phyloP scores from a whole-genome alignment of 2,888 invertebrate species.

The Linnaemya tessellans region DNA sequence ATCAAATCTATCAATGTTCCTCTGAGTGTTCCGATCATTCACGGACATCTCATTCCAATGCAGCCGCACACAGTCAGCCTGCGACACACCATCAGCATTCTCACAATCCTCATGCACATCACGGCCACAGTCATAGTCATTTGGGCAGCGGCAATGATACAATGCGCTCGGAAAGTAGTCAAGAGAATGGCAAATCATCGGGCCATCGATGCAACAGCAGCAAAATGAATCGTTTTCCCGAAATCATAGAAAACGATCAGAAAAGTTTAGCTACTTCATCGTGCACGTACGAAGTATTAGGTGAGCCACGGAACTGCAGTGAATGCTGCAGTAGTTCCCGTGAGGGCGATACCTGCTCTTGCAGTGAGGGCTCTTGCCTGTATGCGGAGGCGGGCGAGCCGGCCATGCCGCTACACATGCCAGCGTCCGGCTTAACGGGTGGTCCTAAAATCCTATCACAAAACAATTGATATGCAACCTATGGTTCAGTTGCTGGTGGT shows the following conservation, averaged over 20 bases:
- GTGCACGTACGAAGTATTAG: conserved; percentile 76
- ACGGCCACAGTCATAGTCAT: conserved; percentile 71
- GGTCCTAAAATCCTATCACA: conserved; percentile 66
- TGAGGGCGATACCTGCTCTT: conserved; percentile 86
- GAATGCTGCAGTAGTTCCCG: conserved; percentile 84
- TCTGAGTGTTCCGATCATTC: conserved; percentile 84
- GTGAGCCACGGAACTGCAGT: conserved; percentile 81
- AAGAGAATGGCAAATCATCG: conserved; percentile 77
- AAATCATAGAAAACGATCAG: conserved; percentile 76
- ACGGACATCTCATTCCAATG: conserved; percentile 79
- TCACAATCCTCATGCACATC: conserved; percentile 73
- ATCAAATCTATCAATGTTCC: conserved; percentile 83
- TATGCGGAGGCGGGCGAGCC: conserved; percentile 86
- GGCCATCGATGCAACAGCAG: conserved; percentile 74
- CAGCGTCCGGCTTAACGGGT: conserved; percentile 48
- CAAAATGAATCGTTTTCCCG: conserved; percentile 75
- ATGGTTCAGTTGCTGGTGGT: conserved; percentile 57
- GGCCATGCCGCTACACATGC: conserved; percentile 71
- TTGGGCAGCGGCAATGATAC: conserved; percentile 74
- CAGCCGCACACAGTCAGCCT: conserved; percentile 71
- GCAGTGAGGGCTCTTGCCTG: conserved; percentile 86
- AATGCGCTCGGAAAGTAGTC: conserved; percentile 80
- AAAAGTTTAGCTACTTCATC: conserved; percentile 71
- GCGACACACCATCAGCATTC: conserved; percentile 69
- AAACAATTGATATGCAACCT: conserved; percentile 75